A percentile compares a stretch with the other conserved stretches of the same genome.
Conservation (phyloP, 2,113 vertebrate genomes). For the Perca fluviatilis region DNA sequence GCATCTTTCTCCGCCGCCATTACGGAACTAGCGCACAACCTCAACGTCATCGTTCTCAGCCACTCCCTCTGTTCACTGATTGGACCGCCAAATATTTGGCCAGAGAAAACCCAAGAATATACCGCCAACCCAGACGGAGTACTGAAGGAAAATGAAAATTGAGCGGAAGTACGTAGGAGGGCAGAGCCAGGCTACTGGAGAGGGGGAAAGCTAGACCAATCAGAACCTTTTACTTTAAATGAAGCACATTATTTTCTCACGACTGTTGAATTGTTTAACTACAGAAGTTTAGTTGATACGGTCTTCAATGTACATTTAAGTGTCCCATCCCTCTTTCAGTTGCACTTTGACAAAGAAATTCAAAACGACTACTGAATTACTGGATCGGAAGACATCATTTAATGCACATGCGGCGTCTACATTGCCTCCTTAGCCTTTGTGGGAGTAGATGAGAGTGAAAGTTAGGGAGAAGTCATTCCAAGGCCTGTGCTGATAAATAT, state of each 20-base stretch:
- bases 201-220: background rate
- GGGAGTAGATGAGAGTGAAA: constrained; percentile 53
- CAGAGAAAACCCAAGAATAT: background rate
- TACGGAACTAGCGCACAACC: too few species aligned
- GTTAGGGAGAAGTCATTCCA: constrained; percentile 64
- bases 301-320: background rate
- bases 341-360: constrained; percentile 26
- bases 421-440: constrained; percentile 55
- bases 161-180: too few species aligned
- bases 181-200: background rate
- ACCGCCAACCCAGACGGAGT: too few species aligned
- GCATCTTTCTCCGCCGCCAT: too few species aligned
- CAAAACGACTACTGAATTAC: constrained; percentile 12
- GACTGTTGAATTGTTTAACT: background rate
- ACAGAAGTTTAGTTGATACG: background rate
- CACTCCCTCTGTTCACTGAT: too few species aligned
- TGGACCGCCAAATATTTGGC: too few species aligned
- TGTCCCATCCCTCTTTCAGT: background rate
- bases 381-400: constrained; percentile 60
- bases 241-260: constrained; percentile 24
- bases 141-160: too few species aligned
- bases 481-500: constrained; percentile 70
- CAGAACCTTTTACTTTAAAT: constrained; percentile 17
- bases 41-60: too few species aligned
- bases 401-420: constrained; percentile 42